phyloP scores from a whole-genome alignment of 2,113 vertebrate species.

The Suncus etruscus region DNA sequence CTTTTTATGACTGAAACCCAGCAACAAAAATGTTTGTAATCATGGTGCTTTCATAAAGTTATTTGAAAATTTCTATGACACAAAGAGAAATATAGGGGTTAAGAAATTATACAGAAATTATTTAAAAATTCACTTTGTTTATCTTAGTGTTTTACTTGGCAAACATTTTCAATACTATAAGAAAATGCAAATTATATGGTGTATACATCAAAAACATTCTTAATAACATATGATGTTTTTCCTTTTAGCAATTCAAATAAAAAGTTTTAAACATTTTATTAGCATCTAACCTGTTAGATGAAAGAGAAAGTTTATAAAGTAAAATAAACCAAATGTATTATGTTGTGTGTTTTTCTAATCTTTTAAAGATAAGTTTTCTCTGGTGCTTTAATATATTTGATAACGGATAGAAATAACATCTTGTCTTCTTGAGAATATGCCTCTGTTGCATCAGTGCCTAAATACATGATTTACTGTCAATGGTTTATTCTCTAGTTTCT shows the following conservation, averaged over 20 bases:
- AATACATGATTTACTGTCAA: not conserved
- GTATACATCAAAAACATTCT: too few relatives aligned
- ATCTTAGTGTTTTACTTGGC: not conserved
- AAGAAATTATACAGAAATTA: not conserved
- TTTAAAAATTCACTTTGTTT: not conserved
- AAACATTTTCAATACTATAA: not conserved
- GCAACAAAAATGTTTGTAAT: too few relatives aligned
- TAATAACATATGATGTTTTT: not conserved
- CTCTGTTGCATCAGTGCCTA: not conserved
- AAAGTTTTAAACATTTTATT: not conserved
- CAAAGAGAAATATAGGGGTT: not conserved
- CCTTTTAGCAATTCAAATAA: not conserved
- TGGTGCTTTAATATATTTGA: not conserved
- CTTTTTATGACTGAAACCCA: too few relatives aligned
- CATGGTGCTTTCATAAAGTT: too few relatives aligned
- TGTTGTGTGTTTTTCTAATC: not conserved
- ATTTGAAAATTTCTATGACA: not conserved
- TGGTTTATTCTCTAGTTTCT: not conserved
- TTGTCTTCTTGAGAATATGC: not conserved
- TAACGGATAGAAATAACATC: not conserved
- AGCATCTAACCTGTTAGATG: not conserved
- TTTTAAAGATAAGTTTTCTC: conserved; percentile 5
- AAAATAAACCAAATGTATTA: not conserved
- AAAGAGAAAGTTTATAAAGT: not conserved
- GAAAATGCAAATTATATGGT: not conserved